Percentiles rank a stretch among this genome's conserved stretches.
Evolutionary conservation across 2,888 invertebrate species (phyloP).

Genomic region (Gryllus longicercus): DNA sequence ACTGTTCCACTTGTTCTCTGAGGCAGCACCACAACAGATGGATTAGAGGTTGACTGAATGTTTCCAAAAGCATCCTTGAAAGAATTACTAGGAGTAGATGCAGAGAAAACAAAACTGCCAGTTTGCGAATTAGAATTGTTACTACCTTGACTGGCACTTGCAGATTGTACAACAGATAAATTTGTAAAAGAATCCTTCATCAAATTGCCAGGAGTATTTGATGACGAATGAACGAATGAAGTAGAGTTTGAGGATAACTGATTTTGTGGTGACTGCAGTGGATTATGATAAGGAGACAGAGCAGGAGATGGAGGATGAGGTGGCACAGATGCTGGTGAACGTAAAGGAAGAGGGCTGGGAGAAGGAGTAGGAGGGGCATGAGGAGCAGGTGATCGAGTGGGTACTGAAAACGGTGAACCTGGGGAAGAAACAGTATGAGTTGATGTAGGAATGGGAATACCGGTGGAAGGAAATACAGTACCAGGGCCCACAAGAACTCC

Average conservation of each 20-base stretch:
- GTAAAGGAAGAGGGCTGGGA: constrained; percentile 34
- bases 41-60: neutral
- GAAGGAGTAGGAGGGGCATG: constrained; percentile 37
- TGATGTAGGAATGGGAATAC: constrained; percentile 28
- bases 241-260: constrained; percentile 24
- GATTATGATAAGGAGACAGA: constrained; percentile 33
- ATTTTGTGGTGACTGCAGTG: constrained; percentile 34
- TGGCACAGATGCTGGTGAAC: constrained; percentile 35
- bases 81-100: neutral
- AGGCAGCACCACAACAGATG: neutral
- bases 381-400: constrained; percentile 32
- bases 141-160: neutral
- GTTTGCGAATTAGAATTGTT: constrained; percentile 21
- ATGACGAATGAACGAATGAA: constrained; percentile 12
- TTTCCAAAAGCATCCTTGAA: constrained; percentile 31
- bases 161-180: constrained; percentile 18
- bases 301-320: constrained; percentile 36
- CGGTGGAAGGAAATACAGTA: constrained; percentile 22
- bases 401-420: constrained; percentile 35
- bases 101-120: constrained; percentile 30
- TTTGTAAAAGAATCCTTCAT: constrained; percentile 27
- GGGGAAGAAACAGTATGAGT: constrained; percentile 31
- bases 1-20: neutral
- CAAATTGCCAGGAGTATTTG: constrained; percentile 20
- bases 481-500: constrained; percentile 32